Conservation (phyloP, 2,888 invertebrate genomes). For the Leptarthrus brevirostris region DNA sequence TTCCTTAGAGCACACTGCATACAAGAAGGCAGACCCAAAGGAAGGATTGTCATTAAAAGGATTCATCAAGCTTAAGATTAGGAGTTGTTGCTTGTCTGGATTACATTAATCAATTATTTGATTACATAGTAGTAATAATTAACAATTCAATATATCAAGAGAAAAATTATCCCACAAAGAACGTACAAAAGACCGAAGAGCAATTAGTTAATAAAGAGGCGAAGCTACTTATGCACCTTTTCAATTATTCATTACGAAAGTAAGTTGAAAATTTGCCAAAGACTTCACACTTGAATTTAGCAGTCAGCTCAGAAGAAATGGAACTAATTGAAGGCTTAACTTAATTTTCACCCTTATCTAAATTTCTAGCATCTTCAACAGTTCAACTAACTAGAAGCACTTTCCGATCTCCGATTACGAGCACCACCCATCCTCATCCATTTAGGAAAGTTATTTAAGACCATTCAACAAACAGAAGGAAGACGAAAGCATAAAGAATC, state of each 20-base stretch:
- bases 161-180: not conserved
- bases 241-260: constrained; percentile 31
- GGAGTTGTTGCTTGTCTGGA: too few relatives aligned
- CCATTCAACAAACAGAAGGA: not conserved
- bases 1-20: too few relatives aligned
- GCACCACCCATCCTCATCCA: not conserved
- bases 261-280: constrained; percentile 27
- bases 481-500: constrained; percentile 1
- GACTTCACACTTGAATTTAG: not conserved
- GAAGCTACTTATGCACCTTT: constrained; percentile 15
- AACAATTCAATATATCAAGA: too few relatives aligned
- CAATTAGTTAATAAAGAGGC: constrained; percentile 16
- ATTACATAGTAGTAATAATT: too few relatives aligned
- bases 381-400: too few relatives aligned
- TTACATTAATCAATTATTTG: too few relatives aligned
- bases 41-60: too few relatives aligned
- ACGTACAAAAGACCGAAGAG: constrained; percentile 1
- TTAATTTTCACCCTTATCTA: constrained; percentile 24
- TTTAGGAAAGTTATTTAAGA: not conserved
- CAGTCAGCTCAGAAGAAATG: not conserved
- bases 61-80: too few relatives aligned
- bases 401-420: not conserved
- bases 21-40: too few relatives aligned
- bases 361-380: constrained; percentile 4
- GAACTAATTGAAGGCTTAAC: constrained; percentile 29